Conservation (phyloP, 2,797 vertebrate genomes). For the Thamnophis elegans region DNA sequence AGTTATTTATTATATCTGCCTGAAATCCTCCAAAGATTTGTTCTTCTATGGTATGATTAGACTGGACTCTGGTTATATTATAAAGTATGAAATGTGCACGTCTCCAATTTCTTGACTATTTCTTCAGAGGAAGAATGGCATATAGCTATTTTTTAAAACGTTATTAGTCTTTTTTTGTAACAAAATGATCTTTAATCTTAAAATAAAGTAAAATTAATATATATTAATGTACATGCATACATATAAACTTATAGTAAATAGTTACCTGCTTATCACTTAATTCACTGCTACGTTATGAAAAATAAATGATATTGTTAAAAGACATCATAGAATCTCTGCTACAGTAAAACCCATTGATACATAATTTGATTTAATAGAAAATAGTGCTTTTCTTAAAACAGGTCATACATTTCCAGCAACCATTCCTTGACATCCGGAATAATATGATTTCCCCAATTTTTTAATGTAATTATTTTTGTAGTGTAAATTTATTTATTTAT, state of each 20-base stretch:
- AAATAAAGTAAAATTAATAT: background rate
- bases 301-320: background rate
- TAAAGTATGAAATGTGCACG: conserved; percentile 28
- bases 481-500: background rate
- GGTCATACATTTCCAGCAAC: background rate
- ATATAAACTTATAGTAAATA: background rate
- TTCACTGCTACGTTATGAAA: background rate
- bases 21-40: conserved; percentile 11
- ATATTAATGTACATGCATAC: background rate
- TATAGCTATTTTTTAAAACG: background rate
- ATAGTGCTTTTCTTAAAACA: background rate
- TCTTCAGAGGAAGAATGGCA: background rate
- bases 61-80: conserved; percentile 9
- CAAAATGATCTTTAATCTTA: background rate
- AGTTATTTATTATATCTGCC: conserved; percentile 15
- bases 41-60: conserved; percentile 15
- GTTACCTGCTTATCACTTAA: background rate
- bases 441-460: background rate
- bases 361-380: background rate
- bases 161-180: background rate
- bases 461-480: background rate
- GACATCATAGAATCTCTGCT: background rate
- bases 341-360: background rate
- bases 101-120: conserved; percentile 25
- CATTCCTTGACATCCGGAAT: background rate